Evolutionary conservation across 1,140 invertebrate genomes (phyloP).

Genomic region (Panonychus citri): DNA sequence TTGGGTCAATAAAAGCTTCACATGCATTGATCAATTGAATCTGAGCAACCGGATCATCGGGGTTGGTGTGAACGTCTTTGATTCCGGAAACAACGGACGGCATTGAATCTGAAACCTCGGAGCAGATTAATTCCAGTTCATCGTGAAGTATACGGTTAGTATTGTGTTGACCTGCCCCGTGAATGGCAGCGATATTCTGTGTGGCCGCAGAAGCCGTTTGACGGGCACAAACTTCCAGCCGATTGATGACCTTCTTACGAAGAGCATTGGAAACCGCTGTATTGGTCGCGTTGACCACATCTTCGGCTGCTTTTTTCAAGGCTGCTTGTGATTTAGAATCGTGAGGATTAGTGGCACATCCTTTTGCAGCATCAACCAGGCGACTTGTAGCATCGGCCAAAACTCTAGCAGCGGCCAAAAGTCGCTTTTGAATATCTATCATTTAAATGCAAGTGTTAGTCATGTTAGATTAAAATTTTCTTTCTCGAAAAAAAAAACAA

Average conservation of each 20-base stretch:
- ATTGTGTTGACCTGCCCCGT: constrained; percentile 40
- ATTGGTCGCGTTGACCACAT: constrained; percentile 58
- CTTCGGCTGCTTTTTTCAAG: constrained; percentile 59
- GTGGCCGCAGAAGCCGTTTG: constrained; percentile 44
- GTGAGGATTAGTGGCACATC: constrained; percentile 59
- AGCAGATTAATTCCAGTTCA: constrained; percentile 49
- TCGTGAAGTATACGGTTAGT: constrained; percentile 40
- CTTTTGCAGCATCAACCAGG: constrained; percentile 74
- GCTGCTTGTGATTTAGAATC: constrained; percentile 60
- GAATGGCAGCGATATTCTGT: constrained; percentile 59
- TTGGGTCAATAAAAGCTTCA: constrained; percentile 46
- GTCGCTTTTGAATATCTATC: constrained; percentile 54
- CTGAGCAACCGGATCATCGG: constrained; percentile 47
- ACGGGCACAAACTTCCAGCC: constrained; percentile 48
- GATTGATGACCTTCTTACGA: constrained; percentile 35
- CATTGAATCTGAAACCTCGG: constrained; percentile 47
- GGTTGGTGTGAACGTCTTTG: constrained; percentile 32
- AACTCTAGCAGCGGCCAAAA: constrained; percentile 72
- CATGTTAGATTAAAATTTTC: background rate
- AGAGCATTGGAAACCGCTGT: constrained; percentile 50
- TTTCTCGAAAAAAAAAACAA: no score
- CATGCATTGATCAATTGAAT: constrained; percentile 60
- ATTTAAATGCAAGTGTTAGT: no score
- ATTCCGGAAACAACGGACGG: constrained; percentile 57
- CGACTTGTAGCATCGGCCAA: constrained; percentile 84